A percentile compares a stretch with the other conserved stretches of the same genome.
Evolutionary conservation across 2,888 invertebrate genomes (phyloP).

Genomic region (Syritta pipiens): DNA sequence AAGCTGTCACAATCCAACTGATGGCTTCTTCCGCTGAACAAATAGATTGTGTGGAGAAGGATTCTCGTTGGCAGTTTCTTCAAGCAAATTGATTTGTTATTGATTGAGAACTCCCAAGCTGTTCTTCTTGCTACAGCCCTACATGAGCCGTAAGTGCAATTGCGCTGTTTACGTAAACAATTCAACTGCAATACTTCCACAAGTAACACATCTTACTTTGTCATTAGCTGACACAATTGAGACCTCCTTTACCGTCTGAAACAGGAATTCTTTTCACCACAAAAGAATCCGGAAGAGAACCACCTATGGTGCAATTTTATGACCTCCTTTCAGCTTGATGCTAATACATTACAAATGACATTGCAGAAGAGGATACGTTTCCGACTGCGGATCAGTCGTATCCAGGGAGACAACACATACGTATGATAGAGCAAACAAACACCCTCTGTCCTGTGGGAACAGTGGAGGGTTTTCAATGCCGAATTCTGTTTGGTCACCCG

Average conservation of each 20-base stretch:
- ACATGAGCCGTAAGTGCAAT: slow-evolving; percentile 44
- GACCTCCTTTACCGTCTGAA: slow-evolving; percentile 36
- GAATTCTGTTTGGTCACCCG: slow-evolving; percentile 32
- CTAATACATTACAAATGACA: slow-evolving; percentile 68
- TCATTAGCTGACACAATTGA: slow-evolving; percentile 40
- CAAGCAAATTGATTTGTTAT: slow-evolving; percentile 68
- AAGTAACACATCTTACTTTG: slow-evolving; percentile 56
- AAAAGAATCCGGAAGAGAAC: slow-evolving; percentile 70
- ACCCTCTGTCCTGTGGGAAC: slow-evolving; percentile 64
- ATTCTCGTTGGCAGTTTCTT: slow-evolving; percentile 32
- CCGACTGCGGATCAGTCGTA: slow-evolving; percentile 27
- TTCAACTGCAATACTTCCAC: slow-evolving; percentile 60
- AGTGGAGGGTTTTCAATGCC: slow-evolving; percentile 11
- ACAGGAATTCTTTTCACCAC: slow-evolving; percentile 58
- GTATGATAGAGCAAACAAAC: slow-evolving; percentile 58
- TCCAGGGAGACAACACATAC: slow-evolving; percentile 17
- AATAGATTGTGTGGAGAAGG: slow-evolving; percentile 26
- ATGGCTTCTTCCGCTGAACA: slow-evolving; percentile 67
- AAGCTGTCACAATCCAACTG: slow-evolving; percentile 64
- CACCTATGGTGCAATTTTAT: slow-evolving; percentile 70
- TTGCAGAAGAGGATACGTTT: slow-evolving; percentile 29
- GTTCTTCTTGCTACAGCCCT: slow-evolving; percentile 32
- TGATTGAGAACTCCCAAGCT: slow-evolving; percentile 63
- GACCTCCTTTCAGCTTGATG: slow-evolving; percentile 53
- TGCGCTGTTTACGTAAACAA: slow-evolving; percentile 66